Evolutionary conservation across 2,888 invertebrate species (phyloP).

Genomic region (Mythimna ferrago): DNA sequence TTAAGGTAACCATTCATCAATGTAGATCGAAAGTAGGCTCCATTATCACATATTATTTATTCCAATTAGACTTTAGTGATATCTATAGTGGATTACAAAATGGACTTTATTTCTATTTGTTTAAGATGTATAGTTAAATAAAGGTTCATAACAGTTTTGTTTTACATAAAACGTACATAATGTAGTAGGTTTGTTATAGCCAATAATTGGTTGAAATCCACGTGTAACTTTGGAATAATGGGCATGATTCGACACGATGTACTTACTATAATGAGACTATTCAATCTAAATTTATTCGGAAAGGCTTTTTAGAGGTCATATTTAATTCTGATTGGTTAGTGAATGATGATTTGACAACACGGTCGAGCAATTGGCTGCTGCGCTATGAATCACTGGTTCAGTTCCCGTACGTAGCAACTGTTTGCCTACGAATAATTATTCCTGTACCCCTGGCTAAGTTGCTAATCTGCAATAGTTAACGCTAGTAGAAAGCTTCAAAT

Average conservation of each 20-base stretch:
- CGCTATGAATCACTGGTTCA: no score
- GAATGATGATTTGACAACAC: not conserved
- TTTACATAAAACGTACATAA: constrained; percentile 38
- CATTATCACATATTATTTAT: constrained; percentile 61
- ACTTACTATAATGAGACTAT: constrained; percentile 17
- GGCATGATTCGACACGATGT: constrained; percentile 27
- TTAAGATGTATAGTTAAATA: constrained; percentile 4
- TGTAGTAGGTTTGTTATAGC: constrained; percentile 20
- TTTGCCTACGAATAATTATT: no score
- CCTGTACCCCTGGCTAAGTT: no score
- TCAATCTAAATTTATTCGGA: constrained; percentile 19
- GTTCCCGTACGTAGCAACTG: no score
- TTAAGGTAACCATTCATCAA: constrained; percentile 71
- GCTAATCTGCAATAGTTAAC: no score
- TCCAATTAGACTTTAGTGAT: constrained; percentile 54
- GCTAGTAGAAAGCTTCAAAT: no score
- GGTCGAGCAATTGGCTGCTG: no score
- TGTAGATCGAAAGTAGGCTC: constrained; percentile 69
- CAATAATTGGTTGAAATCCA: constrained; percentile 43
- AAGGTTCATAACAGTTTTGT: not conserved
- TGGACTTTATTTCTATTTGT: constrained; percentile 10
- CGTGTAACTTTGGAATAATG: constrained; percentile 39
- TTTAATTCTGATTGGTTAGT: not conserved
- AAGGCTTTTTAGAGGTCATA: not conserved
- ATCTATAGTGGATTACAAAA: constrained; percentile 23